These are phyloP conservation scores for Plecotus auritus DNA, from an alignment of 2,113 vertebrate species.

Conservation along the genomic window DNA sequence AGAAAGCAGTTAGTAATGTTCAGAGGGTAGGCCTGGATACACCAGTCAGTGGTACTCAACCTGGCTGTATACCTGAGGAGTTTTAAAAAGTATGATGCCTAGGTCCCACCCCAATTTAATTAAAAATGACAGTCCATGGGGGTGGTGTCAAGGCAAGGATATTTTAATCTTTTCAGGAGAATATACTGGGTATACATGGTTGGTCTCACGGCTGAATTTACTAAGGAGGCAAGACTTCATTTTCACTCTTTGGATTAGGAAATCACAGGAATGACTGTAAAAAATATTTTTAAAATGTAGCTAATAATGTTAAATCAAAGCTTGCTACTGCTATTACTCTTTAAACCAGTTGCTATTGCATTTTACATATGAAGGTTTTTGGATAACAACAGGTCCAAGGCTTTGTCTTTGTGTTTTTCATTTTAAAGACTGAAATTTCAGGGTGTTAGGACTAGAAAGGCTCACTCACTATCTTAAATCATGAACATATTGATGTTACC, in stretches of 20 bases:
- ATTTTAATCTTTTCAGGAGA: neutral
- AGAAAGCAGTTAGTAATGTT: neutral
- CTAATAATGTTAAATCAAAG: neutral
- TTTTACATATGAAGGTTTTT: neutral
- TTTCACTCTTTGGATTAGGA: conserved; percentile 30
- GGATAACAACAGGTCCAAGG: neutral
- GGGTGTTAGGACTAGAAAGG: neutral
- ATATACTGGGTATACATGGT: neutral
- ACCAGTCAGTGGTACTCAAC: neutral
- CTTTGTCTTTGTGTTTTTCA: neutral
- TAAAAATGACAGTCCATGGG: neutral
- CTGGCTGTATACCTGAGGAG: neutral
- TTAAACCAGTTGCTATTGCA: neutral
- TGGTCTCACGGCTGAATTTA: conserved; percentile 7
- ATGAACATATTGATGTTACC: neutral
- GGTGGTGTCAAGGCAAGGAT: neutral
- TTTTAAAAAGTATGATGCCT: neutral
- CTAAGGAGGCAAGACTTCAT: neutral
- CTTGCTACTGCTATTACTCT: neutral
- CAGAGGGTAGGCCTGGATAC: neutral
- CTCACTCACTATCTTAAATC: neutral
- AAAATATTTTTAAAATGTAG: neutral
- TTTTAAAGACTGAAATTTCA: neutral
- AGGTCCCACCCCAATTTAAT: neutral
- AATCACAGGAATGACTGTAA: conserved; percentile 23